These are phyloP conservation scores for Pseudochirops cupreus DNA, from an alignment of 2,797 vertebrate genomes.

Conservation along the genomic window DNA sequence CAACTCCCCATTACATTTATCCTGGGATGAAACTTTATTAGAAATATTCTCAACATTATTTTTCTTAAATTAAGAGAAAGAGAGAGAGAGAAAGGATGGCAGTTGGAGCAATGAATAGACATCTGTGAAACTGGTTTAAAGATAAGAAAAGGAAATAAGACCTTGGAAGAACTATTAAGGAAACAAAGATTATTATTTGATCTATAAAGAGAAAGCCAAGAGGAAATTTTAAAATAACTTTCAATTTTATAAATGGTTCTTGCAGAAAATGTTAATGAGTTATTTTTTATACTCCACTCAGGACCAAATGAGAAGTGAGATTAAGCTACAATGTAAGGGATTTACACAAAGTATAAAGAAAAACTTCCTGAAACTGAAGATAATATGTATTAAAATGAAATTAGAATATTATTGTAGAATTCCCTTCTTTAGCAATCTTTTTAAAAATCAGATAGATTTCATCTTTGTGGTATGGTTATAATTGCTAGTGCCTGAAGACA, in stretches of 20 bases:
- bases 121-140: background rate
- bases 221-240: background rate
- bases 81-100: background rate
- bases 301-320: constrained; percentile 20
- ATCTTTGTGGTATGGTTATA: background rate
- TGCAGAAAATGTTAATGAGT: background rate
- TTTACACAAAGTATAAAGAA: background rate
- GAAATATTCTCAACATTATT: background rate
- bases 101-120: background rate
- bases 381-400: constrained; percentile 21
- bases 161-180: background rate
- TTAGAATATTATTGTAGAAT: background rate
- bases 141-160: background rate
- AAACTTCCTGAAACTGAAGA: background rate
- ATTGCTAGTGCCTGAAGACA: background rate
- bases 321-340: background rate
- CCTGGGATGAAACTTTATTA: background rate
- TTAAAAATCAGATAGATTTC: background rate
- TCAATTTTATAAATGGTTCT: background rate
- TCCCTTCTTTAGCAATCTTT: background rate
- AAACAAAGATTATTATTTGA: background rate
- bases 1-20: background rate
- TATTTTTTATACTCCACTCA: background rate
- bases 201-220: background rate
- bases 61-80: background rate